phyloP scores from a whole-genome alignment of 2,797 vertebrate species.

The Hydrophis major region DNA sequence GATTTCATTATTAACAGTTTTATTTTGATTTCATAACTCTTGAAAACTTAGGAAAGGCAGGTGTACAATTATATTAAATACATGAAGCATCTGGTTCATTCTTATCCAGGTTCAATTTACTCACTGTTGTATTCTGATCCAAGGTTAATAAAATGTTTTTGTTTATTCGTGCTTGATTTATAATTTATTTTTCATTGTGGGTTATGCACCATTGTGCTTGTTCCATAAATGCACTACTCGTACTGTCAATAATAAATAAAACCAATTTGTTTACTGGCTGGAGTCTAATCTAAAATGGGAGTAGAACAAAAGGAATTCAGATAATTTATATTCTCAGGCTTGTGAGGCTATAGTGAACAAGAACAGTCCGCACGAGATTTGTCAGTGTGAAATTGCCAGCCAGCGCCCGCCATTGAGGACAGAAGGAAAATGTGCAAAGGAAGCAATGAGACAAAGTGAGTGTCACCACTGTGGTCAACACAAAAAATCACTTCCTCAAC shows the following conservation, averaged over 20 bases:
- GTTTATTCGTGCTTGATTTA: not conserved
- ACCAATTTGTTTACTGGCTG: not conserved
- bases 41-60: not conserved
- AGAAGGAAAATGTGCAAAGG: not conserved
- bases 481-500: not conserved
- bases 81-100: not conserved
- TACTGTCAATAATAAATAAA: not conserved
- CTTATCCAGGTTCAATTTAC: not conserved
- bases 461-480: not conserved
- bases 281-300: not conserved
- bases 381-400: not conserved
- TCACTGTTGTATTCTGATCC: not conserved
- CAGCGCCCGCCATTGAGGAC: not conserved
- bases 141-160: not conserved
- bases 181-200: not conserved
- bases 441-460: not conserved
- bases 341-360: not conserved
- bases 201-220: not conserved
- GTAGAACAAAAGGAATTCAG: not conserved
- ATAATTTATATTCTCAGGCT: not conserved
- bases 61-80: not conserved
- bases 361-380: not conserved
- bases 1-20: not conserved
- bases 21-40: not conserved
- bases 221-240: not conserved